phyloP scores from a whole-genome alignment of 2,888 invertebrate species.

The Anthrax anthrax region DNA sequence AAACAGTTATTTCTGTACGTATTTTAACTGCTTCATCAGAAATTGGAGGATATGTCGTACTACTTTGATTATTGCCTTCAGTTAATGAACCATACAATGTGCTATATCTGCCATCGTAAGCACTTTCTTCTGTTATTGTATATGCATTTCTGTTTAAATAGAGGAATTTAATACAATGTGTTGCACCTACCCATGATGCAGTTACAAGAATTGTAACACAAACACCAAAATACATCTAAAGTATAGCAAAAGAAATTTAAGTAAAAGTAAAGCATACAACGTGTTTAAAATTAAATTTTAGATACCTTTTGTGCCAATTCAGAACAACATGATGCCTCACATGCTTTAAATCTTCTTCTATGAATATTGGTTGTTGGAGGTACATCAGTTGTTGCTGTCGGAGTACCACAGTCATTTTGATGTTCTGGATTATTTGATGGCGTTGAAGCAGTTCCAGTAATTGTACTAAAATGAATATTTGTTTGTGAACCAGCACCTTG shows the following conservation, averaged over 20 bases:
- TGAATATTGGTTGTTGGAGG: constrained; percentile 21
- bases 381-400: constrained; percentile 20
- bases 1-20: constrained; percentile 36
- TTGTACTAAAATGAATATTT: background rate
- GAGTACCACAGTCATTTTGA: constrained; percentile 10
- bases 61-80: background rate
- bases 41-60: constrained; percentile 14
- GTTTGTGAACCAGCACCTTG: constrained; percentile 11
- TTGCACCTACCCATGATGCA: constrained; percentile 86
- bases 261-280: background rate
- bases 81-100: background rate
- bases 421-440: background rate
- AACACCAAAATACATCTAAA: constrained; percentile 75
- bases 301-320: constrained; percentile 67
- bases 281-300: background rate
- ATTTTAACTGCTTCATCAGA: constrained; percentile 19
- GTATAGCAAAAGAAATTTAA: background rate
- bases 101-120: background rate
- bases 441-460: background rate
- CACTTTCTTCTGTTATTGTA: constrained; percentile 17
- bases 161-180: constrained; percentile 78
- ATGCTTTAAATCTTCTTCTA: constrained; percentile 34
- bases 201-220: constrained; percentile 76
- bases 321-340: constrained; percentile 66
- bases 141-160: constrained; percentile 41